phyloP scores from a whole-genome alignment of 2,888 invertebrate genomes.

The Sericinus montela region DNA sequence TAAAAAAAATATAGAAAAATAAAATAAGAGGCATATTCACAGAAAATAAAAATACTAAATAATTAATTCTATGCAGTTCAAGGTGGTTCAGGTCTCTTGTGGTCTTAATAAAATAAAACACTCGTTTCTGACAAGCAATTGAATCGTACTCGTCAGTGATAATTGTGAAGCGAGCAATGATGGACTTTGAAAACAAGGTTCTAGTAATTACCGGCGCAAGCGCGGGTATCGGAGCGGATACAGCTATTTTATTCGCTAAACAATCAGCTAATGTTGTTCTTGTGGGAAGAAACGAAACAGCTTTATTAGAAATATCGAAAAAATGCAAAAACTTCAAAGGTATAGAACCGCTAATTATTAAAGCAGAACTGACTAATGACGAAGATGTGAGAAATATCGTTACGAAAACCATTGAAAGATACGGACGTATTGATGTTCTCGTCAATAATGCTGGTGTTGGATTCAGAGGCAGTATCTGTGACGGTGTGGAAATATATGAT shows the following conservation, averaged over 20 bases:
- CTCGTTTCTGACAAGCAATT: too few relatives aligned
- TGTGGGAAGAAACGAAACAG: slow-evolving; percentile 84
- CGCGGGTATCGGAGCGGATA: slow-evolving; percentile 85
- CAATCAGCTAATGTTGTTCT: slow-evolving; percentile 82
- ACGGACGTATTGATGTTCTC: slow-evolving; percentile 85
- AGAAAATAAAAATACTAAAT: too few relatives aligned
- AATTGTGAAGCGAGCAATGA: slow-evolving; percentile 26
- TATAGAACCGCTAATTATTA: too few relatives aligned
- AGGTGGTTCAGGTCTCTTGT: too few relatives aligned
- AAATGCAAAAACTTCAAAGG: too few relatives aligned
- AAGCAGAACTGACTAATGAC: too few relatives aligned
- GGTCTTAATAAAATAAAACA: too few relatives aligned
- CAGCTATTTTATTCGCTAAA: slow-evolving; percentile 83
- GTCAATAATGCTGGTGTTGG: slow-evolving; percentile 93
- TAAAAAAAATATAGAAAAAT: too few relatives aligned
- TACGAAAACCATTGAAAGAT: slow-evolving; percentile 82
- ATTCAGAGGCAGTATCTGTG: slow-evolving; percentile 86
- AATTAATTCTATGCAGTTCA: too few relatives aligned
- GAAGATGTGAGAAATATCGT: slow-evolving; percentile 82
- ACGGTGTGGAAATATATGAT: slow-evolving; percentile 90
- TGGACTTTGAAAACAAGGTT: slow-evolving; percentile 81
- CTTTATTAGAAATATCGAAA: slow-evolving; percentile 80
- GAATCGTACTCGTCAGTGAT: slow-evolving; percentile 9
- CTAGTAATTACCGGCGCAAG: slow-evolving; percentile 84
- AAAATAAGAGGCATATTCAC: too few relatives aligned